Evolutionary conservation across 2,888 invertebrate species (phyloP), one percentile per base, ranked within the genome.

Genomic region (Prosopocoilus inquinatus): DNA sequence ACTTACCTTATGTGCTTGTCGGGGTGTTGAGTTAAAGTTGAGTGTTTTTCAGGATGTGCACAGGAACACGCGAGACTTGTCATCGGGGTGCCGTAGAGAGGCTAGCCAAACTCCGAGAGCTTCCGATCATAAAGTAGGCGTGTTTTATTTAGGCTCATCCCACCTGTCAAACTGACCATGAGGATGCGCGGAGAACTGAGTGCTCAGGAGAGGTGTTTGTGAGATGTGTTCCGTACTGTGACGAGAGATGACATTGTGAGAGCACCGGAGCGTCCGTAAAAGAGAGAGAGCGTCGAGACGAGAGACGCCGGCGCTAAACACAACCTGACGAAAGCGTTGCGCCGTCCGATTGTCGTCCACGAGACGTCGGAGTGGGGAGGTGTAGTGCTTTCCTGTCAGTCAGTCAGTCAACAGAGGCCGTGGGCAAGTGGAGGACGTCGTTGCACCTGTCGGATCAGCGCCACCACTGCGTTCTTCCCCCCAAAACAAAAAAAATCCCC

Each of bases 131-230:
- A 69, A 69, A 71, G 70, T 62, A 67, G 75, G 74, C 68, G 73
- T 67, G 65, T 50, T 67, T 55, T 39, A 46, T 11, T 35, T 9
- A 43, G 61, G 60, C 63, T 60, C 60, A 71, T 62, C 76, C 76
- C 76, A 76, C 74, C 74, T 75, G 77, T 77, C 77, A 77, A 74
- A 74, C 66, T 72, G 75, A 75, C 76, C 75, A 69, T 70, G 74
- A 72, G 67, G 73, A 70, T 76, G 76, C 75, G 75, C 75, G 66
- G 65, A 67, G 66, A 69, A 66, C 64, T 61, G 62, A 64, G 64
- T 61, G 63, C 59, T 61, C 55, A 58, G 56, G 64, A 64, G 64
- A 64, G 67, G 63, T 65, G 63, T 63, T 63, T 64, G 63, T 50
- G 55, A 72, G 71, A 73, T 70, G 71, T 71, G 70, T 70, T 72